Evolutionary conservation across 2,797 vertebrate species (phyloP).

Genomic region (Hylomyscus alleni): DNA sequence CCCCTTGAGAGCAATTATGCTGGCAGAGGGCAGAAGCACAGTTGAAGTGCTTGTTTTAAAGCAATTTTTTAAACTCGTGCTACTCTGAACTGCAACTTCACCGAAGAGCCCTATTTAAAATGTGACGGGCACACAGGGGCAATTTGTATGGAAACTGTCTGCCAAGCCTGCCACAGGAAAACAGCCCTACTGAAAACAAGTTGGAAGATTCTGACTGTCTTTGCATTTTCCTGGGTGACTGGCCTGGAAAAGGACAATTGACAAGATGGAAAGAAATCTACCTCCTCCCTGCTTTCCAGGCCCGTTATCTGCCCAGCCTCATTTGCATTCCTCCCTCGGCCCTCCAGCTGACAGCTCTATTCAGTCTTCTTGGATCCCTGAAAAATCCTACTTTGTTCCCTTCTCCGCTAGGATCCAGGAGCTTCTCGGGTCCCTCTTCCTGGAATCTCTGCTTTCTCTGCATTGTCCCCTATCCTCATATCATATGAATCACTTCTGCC

Average conservation of each 20-base stretch:
- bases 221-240: slow-evolving; percentile 38
- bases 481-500: not conserved
- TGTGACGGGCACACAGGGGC: slow-evolving; percentile 20
- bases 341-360: not conserved
- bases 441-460: not conserved
- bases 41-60: slow-evolving; percentile 54
- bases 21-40: slow-evolving; percentile 46
- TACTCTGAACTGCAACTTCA: slow-evolving; percentile 40
- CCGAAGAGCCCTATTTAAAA: slow-evolving; percentile 68
- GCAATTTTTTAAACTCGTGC: slow-evolving; percentile 57
- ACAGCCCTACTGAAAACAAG: slow-evolving; percentile 33
- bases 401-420: not conserved
- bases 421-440: not conserved
- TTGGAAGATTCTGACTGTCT: not conserved
- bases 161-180: not conserved
- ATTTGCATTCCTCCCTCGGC: not conserved
- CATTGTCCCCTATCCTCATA: not conserved
- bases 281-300: not conserved
- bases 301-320: not conserved
- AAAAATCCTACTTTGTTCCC: not conserved
- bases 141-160: slow-evolving; percentile 62
- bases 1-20: slow-evolving; percentile 39
- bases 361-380: not conserved
- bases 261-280: slow-evolving; percentile 19
- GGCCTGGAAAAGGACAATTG: not conserved